These are phyloP conservation scores for Lithobates sylvaticus DNA, from an alignment of 2,797 vertebrate genomes.

Conservation along the genomic window DNA sequence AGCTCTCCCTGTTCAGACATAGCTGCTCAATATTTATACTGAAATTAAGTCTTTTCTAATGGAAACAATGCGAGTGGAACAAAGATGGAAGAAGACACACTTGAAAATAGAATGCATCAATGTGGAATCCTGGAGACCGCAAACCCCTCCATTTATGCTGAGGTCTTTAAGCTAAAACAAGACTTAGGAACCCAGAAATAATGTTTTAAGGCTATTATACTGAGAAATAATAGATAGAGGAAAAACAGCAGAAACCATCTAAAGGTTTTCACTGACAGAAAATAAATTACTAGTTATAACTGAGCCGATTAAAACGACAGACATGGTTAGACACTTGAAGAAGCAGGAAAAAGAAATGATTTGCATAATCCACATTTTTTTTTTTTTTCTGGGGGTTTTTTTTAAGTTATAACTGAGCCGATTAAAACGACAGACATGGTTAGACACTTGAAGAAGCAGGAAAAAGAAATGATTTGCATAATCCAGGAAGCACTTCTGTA, in stretches of 20 bases:
- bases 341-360: conserved; percentile 70
- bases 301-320: conserved; percentile 73
- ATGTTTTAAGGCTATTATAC: conserved; percentile 68
- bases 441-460: conserved; percentile 71
- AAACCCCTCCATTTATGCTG: conserved; percentile 69
- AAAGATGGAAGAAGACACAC: conserved; percentile 72
- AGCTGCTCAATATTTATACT: conserved; percentile 73
- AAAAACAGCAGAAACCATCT: conserved; percentile 76
- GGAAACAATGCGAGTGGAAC: conserved; percentile 73
- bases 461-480: conserved; percentile 71
- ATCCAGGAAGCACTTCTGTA: conserved; percentile 68
- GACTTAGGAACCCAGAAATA: conserved; percentile 72
- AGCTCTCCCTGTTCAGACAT: conserved; percentile 71
- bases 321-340: conserved; percentile 69
- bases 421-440: conserved; percentile 69
- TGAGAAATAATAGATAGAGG: conserved; percentile 71
- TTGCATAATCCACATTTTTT: too few relatives aligned
- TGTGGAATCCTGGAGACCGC: conserved; percentile 72
- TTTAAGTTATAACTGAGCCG: conserved; percentile 73
- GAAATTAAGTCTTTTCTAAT: conserved; percentile 69
- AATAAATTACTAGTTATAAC: conserved; percentile 73
- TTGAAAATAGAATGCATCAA: conserved; percentile 66
- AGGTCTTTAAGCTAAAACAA: conserved; percentile 72
- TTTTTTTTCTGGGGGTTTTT: too few relatives aligned
- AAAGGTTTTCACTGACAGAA: conserved; percentile 67